A percentile compares a stretch with the other conserved stretches of the same genome.
Evolutionary conservation across 2,113 vertebrate species (phyloP).

Genomic region (Cheirogaleus medius): DNA sequence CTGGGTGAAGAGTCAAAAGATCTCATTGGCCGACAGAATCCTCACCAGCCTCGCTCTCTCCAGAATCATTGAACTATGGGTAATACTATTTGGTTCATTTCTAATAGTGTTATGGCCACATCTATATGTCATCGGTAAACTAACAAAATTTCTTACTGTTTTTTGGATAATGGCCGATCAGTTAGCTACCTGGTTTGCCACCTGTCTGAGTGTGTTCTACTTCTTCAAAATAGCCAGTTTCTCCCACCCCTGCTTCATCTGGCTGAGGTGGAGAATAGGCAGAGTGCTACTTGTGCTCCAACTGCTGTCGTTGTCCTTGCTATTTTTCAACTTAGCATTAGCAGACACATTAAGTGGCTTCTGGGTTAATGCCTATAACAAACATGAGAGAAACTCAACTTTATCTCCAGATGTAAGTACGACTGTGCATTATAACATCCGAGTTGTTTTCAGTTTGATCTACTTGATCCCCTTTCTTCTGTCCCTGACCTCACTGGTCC

Average conservation of each 20-base stretch:
- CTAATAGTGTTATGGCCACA: too few species aligned
- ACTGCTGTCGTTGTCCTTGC: neutral
- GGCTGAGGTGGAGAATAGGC: too few species aligned
- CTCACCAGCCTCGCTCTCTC: constrained; percentile 2
- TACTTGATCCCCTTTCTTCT: neutral
- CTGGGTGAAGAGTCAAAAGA: neutral
- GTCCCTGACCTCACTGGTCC: too few species aligned
- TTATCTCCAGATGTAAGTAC: neutral
- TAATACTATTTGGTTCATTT: neutral
- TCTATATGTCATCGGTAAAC: too few species aligned
- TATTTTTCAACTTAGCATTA: neutral
- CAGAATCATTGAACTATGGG: neutral
- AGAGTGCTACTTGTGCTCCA: neutral
- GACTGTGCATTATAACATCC: neutral
- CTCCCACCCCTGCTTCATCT: too few species aligned
- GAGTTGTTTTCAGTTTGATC: neutral
- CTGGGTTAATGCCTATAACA: neutral
- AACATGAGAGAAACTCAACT: neutral
- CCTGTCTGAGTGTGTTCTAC: too few species aligned
- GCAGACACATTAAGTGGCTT: neutral
- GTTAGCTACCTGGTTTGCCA: too few species aligned
- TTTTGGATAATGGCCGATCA: too few species aligned
- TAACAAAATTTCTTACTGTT: too few species aligned
- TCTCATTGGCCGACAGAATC: neutral
- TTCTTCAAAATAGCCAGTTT: too few species aligned